phyloP scores from a whole-genome alignment of 2,888 invertebrate species.

The Diaperis boleti region DNA sequence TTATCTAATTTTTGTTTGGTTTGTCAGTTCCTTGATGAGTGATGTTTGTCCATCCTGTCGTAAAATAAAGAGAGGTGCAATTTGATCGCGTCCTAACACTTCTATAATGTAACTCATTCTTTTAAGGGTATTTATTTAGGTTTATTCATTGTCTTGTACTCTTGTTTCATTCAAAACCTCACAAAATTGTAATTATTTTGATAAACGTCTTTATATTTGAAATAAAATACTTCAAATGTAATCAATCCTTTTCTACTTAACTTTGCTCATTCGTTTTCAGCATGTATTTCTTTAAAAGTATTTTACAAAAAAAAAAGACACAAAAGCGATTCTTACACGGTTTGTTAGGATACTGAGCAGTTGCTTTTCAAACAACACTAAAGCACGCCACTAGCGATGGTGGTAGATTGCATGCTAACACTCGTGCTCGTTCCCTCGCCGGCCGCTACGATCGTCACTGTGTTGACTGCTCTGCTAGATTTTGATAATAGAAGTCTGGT shows the following conservation, averaged over 20 bases:
- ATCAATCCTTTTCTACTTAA: constrained; percentile 2
- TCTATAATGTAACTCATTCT: constrained; percentile 13
- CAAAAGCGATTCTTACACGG: no score
- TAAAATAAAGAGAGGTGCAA: constrained; percentile 12
- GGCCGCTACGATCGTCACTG: no score
- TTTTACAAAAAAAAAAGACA: no score
- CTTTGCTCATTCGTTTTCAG: not conserved
- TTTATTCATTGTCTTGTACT: constrained; percentile 16
- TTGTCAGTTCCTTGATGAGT: constrained; percentile 20
- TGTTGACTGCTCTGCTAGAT: no score
- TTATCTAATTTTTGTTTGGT: constrained; percentile 24
- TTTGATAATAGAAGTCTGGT: no score
- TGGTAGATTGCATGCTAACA: no score
- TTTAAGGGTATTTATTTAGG: constrained; percentile 29
- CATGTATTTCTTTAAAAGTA: no score
- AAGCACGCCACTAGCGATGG: no score
- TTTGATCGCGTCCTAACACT: not conserved
- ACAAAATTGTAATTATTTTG: constrained; percentile 37
- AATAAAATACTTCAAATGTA: constrained; percentile 38
- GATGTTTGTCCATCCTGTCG: constrained; percentile 8
- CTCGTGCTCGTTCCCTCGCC: no score
- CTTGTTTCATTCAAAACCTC: constrained; percentile 1
- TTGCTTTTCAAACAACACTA: no score
- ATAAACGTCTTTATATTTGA: constrained; percentile 33
- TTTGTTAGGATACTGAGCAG: no score